Evolutionary conservation across 2,113 vertebrate species (phyloP).

Genomic region (Odontesthes bonariensis): DNA sequence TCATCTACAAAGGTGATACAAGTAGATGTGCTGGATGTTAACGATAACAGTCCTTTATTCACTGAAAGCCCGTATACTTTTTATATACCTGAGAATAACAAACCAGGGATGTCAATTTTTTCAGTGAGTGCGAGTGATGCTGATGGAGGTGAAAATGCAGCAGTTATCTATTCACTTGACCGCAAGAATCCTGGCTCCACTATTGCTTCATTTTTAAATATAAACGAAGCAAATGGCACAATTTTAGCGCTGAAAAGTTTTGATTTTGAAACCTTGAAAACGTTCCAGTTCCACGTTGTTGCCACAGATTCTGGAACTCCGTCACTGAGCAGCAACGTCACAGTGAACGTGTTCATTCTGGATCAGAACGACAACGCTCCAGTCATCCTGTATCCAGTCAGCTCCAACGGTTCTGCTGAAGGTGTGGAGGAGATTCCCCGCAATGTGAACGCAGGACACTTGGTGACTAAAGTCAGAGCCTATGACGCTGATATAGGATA

Average conservation of each 20-base stretch:
- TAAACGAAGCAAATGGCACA: conserved; percentile 74
- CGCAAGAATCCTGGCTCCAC: conserved; percentile 33
- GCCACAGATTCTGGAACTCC: too few species aligned
- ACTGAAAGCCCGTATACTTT: conserved; percentile 74
- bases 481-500: too few species aligned
- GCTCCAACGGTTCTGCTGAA: too few species aligned
- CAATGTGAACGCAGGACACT: too few species aligned
- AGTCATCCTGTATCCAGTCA: too few species aligned
- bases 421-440: too few species aligned
- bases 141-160: conserved; percentile 78
- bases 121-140: conserved; percentile 75
- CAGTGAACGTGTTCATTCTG: too few species aligned
- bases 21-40: conserved; percentile 80
- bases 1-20: conserved; percentile 68
- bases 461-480: too few species aligned
- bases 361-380: too few species aligned
- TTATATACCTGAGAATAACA: conserved; percentile 83
- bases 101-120: conserved; percentile 72
- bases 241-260: conserved; percentile 75
- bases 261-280: conserved; percentile 79
- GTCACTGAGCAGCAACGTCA: too few species aligned
- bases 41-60: conserved; percentile 82
- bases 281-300: conserved; percentile 73
- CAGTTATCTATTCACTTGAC: conserved; percentile 69
- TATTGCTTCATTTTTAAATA: conserved; percentile 73